A percentile compares a stretch with the other conserved stretches of the same genome.
These are phyloP conservation scores for Cyanoramphus novaezelandiae DNA, from an alignment of 2,113 vertebrate genomes.

Conservation along the genomic window DNA sequence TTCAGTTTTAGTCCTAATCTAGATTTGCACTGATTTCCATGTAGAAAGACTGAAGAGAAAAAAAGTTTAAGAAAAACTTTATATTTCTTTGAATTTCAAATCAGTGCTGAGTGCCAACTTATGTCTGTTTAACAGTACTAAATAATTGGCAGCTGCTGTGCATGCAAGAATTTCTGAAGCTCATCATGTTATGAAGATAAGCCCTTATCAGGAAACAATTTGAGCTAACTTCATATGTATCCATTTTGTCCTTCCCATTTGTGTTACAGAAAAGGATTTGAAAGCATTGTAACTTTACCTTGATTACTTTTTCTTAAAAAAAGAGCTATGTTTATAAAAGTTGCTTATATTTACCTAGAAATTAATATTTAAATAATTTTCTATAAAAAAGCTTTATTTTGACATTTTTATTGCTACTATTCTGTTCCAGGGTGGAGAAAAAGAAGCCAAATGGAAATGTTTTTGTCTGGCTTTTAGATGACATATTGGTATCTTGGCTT, in stretches of 20 bases:
- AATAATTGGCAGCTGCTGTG: background rate
- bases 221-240: background rate
- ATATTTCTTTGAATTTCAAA: background rate
- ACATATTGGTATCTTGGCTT: background rate
- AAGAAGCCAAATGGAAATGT: background rate
- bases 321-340: background rate
- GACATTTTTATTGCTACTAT: background rate
- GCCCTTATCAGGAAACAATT: background rate
- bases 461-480: conserved; percentile 13
- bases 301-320: too few relatives aligned
- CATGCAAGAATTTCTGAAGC: background rate
- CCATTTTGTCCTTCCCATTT: background rate
- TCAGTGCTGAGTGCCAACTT: background rate
- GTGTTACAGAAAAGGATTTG: background rate
- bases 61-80: background rate
- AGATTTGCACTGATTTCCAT: background rate
- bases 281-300: background rate
- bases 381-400: background rate
- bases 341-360: background rate
- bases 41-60: background rate
- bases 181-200: background rate
- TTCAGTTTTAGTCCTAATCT: background rate
- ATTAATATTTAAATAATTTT: background rate
- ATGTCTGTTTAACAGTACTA: background rate
- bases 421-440: background rate